Evolutionary conservation across 2,113 vertebrate species (phyloP), one percentile per base, ranked within the genome.

Genomic region (Barnardius zonarius): DNA sequence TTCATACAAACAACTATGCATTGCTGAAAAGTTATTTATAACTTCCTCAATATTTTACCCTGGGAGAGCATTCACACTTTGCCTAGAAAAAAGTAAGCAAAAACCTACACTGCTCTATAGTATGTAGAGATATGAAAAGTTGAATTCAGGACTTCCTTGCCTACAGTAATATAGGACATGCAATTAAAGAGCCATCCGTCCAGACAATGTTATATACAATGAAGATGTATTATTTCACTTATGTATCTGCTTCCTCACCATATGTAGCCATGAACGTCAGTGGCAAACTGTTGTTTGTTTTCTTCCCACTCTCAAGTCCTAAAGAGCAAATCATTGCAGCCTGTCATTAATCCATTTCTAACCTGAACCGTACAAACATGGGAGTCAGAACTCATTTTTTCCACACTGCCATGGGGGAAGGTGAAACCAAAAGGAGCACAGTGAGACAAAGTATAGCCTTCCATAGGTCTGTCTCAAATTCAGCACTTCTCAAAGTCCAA

Each of bases 1-100:
- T 87, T 82, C 88, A 95, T 77, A 51, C 68, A 92, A 94, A 92
- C 17, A 92, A 43, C n/a, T 41, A 48, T 48, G 46, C 66, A 68
- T 72, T 89, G 73, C 35, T 70, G 33, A 86, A 33, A 86, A 92
- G 46, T 92, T 93, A 84, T 76, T 94, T 68, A 49, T 79, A 73
- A 49, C 64, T 83, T 31, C 73, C 85, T 87, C 90, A 80, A 92
- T 92, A 93, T 83, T 93, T 91, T 22, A 46, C 20, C 74, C 17
- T 66, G 23, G 20, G 44, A 90, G 55, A 86, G 63, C 46, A 88
- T 10, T 24, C 48, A 73, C 19, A 39, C 8, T 91, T 83, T 69
- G n/a, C 27, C 20, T 31, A 48, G 17, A 72, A 86, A 73, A 78
- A 73, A 16, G 10, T 30, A 48, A 41, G 33, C 19, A 64, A 85